A percentile compares a stretch with the other conserved stretches of the same genome.
Evolutionary conservation across 1,140 invertebrate genomes (phyloP).

Genomic region (Rhizoglyphus robini): DNA sequence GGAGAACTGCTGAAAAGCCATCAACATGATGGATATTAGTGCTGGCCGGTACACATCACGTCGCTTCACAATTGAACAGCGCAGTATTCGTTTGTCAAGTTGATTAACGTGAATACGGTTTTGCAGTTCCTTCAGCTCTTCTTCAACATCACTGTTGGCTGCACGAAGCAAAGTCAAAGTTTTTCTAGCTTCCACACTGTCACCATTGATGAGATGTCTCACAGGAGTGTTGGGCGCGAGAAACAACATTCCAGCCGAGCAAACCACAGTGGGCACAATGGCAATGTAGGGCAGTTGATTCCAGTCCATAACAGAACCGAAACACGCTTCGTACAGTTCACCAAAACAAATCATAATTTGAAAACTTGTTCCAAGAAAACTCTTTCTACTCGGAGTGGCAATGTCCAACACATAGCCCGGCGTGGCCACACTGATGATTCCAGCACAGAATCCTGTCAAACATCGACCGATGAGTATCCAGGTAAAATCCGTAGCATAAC

Average conservation of each 20-base stretch:
- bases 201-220: neutral
- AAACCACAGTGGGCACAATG: neutral
- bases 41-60: slow-evolving; percentile 54
- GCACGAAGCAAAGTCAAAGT: neutral
- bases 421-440: slow-evolving; percentile 43
- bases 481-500: slow-evolving; percentile 40
- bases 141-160: neutral
- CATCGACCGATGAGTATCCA: slow-evolving; percentile 48
- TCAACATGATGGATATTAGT: slow-evolving; percentile 63
- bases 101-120: neutral
- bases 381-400: slow-evolving; percentile 62
- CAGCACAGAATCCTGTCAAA: slow-evolving; percentile 47
- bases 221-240: slow-evolving; percentile 18
- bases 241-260: slow-evolving; percentile 14
- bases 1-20: slow-evolving; percentile 85
- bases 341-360: slow-evolving; percentile 39
- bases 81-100: neutral
- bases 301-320: slow-evolving; percentile 17
- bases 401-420: slow-evolving; percentile 80
- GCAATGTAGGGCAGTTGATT: neutral
- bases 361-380: slow-evolving; percentile 60
- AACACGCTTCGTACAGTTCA: neutral
- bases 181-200: neutral
- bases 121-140: slow-evolving; percentile 15
- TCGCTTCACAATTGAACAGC: slow-evolving; percentile 36